Base-by-base conservation (phyloP, 37 sponge, comb jelly and placozoan species). In the Cladorhizidae sp. region DNA sequence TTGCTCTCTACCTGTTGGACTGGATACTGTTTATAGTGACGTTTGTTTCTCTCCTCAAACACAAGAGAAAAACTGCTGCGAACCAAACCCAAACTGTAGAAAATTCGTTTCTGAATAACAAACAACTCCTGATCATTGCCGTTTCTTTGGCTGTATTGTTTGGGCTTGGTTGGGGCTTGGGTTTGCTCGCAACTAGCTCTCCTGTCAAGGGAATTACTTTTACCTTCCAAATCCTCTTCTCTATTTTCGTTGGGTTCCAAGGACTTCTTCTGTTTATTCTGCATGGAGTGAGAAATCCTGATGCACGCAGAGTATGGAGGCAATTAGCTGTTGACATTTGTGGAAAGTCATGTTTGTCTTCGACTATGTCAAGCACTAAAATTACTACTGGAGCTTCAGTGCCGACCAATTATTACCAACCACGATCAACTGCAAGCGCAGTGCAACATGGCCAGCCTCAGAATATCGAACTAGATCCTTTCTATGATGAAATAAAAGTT, bases 141-240 rank as follows among this genome's bases (percentile, higher is more conserved):
- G 25, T 75, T 22, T 64, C 63, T 62, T 81, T 90, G n/a, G 79
- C 90, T 18, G 36, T 80, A 17, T 42, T 84, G 40, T 80, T 90
- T 36, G 90, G 90, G 18, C 81, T 90, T 56, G 90, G 90, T 2
- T 90, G 90, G 90, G 81, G 59, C 0, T 38, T 80, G 61, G 90
- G 90, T 40, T 76, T 90, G 25, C 40, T 67, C 7, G 85, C 90
- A 36, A 90, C 76, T 32, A 79, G 75, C 39, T 68, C 72, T 51
- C 3, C 67, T 3, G 31, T 57, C 28, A 56, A 38, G 28, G 80
- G 40, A 65, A n/a, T 85, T 25, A 49, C 72, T 31, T 73, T 72
- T 15, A 51, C 40, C n/a, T 72, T 77, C 25, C 70, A 57, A n/a
- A 68, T 77, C 49, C 26, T 88, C 15, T 88, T 88, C 84, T 82